These are phyloP conservation scores for Craniophora ligustri DNA, from an alignment of 2,888 invertebrate genomes.

Conservation along the genomic window DNA sequence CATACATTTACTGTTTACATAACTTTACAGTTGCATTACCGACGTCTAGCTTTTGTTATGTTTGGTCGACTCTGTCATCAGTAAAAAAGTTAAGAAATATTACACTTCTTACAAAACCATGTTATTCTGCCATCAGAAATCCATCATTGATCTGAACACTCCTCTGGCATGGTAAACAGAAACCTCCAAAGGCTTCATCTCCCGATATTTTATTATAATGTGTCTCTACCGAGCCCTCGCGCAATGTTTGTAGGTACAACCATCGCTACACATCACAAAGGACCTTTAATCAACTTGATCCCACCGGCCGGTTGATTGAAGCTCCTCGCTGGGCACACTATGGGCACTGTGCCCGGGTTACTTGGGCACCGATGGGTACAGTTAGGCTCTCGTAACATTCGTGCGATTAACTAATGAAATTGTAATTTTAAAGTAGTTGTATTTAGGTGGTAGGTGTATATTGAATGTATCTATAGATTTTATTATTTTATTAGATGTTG, in stretches of 20 bases:
- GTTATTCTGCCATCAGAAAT: too few relatives aligned
- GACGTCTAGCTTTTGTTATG: too few relatives aligned
- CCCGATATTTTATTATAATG: background rate
- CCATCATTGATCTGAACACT: background rate
- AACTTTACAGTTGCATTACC: too few relatives aligned
- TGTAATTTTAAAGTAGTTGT: conserved; percentile 49
- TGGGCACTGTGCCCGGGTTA: conserved; percentile 25
- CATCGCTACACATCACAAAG: conserved; percentile 37
- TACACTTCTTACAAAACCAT: too few relatives aligned
- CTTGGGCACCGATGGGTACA: conserved; percentile 11
- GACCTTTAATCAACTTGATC: conserved; percentile 60
- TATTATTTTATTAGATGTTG: too few relatives aligned
- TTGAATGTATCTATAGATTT: too few relatives aligned
- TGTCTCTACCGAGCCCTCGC: conserved; percentile 8
- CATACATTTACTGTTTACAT: too few relatives aligned
- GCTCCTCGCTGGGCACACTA: conserved; percentile 16
- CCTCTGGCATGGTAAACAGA: background rate
- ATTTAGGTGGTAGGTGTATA: background rate
- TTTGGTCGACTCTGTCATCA: too few relatives aligned
- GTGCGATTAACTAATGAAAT: conserved; percentile 56
- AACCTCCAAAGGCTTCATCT: background rate
- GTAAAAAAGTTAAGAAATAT: too few relatives aligned
- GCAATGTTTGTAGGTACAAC: conserved; percentile 43
- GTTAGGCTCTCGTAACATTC: conserved; percentile 6
- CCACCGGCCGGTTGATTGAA: conserved; percentile 42